Conservation (phyloP, 2,113 vertebrate genomes). For the Amphilophus citrinellus region DNA sequence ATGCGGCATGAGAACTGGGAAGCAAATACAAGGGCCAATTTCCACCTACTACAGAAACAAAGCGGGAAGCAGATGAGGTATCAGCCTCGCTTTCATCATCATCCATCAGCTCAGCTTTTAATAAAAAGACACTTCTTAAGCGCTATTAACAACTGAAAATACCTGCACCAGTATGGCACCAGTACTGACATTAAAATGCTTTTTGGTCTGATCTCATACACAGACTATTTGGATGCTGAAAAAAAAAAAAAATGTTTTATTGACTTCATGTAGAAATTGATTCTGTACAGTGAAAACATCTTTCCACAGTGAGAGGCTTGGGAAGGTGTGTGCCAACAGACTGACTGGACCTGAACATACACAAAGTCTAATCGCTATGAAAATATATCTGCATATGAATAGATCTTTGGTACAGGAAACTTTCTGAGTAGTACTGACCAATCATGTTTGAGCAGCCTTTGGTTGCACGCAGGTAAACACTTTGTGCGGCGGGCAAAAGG, state of each 20-base stretch:
- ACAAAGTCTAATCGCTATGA: background rate
- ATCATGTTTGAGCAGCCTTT: background rate
- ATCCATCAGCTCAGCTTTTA: conserved; percentile 40
- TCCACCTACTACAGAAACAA: conserved; percentile 72
- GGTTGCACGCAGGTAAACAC: background rate
- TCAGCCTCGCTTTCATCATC: conserved; percentile 50
- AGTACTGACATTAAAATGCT: background rate
- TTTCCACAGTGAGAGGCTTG: background rate
- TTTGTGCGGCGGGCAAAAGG: background rate
- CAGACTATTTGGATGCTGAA: background rate
- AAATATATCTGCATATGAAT: background rate
- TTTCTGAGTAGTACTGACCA: background rate
- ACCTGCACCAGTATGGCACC: background rate
- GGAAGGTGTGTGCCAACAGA: conserved; percentile 10
- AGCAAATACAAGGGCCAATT: conserved; percentile 66
- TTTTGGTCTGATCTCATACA: conserved; percentile 18
- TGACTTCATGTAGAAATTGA: background rate
- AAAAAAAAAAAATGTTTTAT: background rate
- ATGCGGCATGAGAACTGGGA: conserved; percentile 71
- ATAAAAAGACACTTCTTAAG: conserved; percentile 25
- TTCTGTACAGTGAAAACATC: conserved; percentile 3
- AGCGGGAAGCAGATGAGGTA: conserved; percentile 41
- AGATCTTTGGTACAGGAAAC: background rate
- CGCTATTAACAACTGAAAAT: background rate
- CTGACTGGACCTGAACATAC: too few species aligned